Percentiles rank a stretch among this genome's conserved stretches.
Evolutionary conservation across 2,113 vertebrate genomes (phyloP).

Genomic region (Pterocles burchelli): DNA sequence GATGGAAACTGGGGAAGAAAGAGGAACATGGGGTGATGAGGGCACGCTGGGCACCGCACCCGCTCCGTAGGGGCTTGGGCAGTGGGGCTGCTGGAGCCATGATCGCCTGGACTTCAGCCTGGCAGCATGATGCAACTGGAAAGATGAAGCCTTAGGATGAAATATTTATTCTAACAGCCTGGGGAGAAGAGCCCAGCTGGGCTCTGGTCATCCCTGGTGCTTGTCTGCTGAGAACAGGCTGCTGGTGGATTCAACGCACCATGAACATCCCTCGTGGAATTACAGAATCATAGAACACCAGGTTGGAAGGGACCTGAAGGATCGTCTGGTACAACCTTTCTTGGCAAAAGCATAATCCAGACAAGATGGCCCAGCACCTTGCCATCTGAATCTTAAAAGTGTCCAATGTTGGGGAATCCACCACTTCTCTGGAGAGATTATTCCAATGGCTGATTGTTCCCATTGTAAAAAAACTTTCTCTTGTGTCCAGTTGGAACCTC

Average conservation of each 20-base stretch:
- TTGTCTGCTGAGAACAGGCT: not conserved
- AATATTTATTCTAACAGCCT: not conserved
- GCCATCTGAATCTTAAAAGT: too few species aligned
- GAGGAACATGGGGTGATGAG: not conserved
- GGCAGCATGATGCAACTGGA: not conserved
- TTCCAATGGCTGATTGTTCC: too few species aligned
- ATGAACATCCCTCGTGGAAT: rapidly evolving
- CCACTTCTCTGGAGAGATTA: too few species aligned
- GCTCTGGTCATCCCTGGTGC: too few species aligned
- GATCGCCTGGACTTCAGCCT: not conserved
- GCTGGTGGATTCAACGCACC: not conserved
- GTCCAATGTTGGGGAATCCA: too few species aligned
- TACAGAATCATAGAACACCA: not conserved
- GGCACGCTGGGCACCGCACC: not conserved
- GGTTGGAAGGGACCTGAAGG: too few species aligned
- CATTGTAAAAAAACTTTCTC: not conserved
- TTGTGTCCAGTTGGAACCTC: not conserved
- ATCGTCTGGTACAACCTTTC: too few species aligned
- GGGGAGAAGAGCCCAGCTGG: not conserved
- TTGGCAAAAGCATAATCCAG: too few species aligned
- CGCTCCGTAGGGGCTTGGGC: not conserved
- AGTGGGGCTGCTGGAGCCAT: not conserved
- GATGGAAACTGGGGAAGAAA: not conserved
- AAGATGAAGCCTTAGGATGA: not conserved
- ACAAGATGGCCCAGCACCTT: too few species aligned